A percentile compares a stretch with the other conserved stretches of the same genome.
These are phyloP conservation scores for Struthio camelus DNA, from an alignment of 2,113 vertebrate species.

Conservation along the genomic window DNA sequence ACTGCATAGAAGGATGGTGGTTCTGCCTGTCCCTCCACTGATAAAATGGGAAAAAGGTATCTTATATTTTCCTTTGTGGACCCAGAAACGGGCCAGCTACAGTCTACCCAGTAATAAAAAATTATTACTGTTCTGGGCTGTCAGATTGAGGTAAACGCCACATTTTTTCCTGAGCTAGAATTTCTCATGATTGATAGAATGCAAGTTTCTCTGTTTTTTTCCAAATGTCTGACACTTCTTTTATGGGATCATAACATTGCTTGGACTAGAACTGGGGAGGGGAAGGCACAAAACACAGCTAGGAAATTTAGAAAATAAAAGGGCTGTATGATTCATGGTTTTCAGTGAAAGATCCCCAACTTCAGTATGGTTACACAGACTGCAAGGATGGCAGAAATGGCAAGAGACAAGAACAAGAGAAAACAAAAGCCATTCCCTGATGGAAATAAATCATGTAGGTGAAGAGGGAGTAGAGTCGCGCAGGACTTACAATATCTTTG, in stretches of 20 bases:
- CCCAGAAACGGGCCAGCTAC: background rate
- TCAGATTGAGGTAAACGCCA: background rate
- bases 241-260: background rate
- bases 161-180: background rate
- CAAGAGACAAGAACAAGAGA: background rate
- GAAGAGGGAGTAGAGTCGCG: background rate
- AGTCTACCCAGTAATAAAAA: background rate
- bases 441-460: background rate
- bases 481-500: background rate
- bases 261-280: background rate
- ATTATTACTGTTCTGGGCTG: background rate
- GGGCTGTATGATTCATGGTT: background rate
- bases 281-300: background rate
- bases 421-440: background rate
- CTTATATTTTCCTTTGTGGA: background rate
- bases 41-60: background rate
- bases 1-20: background rate
- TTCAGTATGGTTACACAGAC: background rate
- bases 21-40: background rate
- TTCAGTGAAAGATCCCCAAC: background rate
- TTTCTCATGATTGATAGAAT: background rate
- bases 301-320: background rate
- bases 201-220: background rate
- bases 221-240: background rate
- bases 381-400: background rate